Evolutionary conservation across 2,888 invertebrate species (phyloP).

Genomic region (Acleris holmiana): DNA sequence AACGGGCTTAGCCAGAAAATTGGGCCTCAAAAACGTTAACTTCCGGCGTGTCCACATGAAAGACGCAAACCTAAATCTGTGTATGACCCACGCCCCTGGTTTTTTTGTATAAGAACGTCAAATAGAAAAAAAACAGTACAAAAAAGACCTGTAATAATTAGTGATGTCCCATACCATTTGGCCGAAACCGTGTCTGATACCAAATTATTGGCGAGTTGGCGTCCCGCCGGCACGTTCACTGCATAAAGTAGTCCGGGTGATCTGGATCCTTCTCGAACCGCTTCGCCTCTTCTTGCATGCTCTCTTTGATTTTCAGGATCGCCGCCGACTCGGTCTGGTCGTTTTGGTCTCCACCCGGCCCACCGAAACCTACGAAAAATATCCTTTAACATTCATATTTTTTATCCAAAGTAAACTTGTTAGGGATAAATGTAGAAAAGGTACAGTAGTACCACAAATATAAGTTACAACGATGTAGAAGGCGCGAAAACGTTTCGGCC

Average conservation of each 20-base stretch:
- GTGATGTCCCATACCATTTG: conserved; percentile 17
- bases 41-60: too few relatives aligned
- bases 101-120: too few relatives aligned
- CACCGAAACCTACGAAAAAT: conserved; percentile 72
- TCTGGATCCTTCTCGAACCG: conserved; percentile 99
- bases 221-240: conserved; percentile 84
- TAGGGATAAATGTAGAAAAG: conserved; percentile 11
- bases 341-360: conserved; percentile 84
- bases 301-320: conserved; percentile 99
- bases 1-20: too few relatives aligned
- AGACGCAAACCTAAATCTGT: too few relatives aligned
- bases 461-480: too few relatives aligned
- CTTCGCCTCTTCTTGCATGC: conserved; percentile 99
- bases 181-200: conserved; percentile 32
- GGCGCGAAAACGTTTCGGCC: too few relatives aligned
- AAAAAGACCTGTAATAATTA: not conserved
- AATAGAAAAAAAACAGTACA: not conserved
- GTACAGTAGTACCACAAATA: too few relatives aligned
- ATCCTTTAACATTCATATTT: conserved; percentile 38
- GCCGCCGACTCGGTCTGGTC: conserved; percentile 99
- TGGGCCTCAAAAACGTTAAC: too few relatives aligned
- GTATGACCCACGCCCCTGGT: too few relatives aligned
- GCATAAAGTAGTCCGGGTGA: conserved; percentile 98
- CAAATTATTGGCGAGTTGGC: conserved; percentile 46
- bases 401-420: conserved; percentile 27